Percentiles rank a stretch among this genome's conserved stretches.
phyloP scores from a whole-genome alignment of 2,888 invertebrate species.

The Prosapia bicincta region DNA sequence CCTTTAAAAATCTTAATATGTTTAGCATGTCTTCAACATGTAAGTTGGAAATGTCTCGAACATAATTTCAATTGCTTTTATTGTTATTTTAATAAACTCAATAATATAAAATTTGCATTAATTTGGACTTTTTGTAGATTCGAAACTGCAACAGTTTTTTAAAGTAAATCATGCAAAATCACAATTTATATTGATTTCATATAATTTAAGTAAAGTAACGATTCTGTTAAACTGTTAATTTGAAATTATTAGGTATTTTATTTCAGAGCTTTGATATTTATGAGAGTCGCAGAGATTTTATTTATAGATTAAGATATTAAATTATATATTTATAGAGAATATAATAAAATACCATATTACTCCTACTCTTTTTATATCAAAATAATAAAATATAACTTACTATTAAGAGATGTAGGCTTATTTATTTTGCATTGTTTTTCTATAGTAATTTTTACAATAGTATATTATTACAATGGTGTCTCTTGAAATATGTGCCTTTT shows the following conservation, averaged over 20 bases:
- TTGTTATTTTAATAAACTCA: too few relatives aligned
- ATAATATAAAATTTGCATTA: too few relatives aligned
- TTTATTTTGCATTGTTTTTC: neutral
- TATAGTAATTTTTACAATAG: neutral
- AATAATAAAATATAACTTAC: neutral
- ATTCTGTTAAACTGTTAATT: too few relatives aligned
- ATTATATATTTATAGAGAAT: neutral
- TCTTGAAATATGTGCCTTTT: constrained; percentile 17
- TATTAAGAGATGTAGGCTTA: neutral
- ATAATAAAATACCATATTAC: neutral
- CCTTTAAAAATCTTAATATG: too few relatives aligned
- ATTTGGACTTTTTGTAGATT: too few relatives aligned
- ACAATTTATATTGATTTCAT: too few relatives aligned
- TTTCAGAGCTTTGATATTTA: neutral
- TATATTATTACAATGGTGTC: neutral
- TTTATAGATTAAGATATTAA: neutral
- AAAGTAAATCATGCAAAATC: too few relatives aligned
- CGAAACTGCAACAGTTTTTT: too few relatives aligned
- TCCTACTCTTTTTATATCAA: neutral
- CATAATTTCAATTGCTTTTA: too few relatives aligned
- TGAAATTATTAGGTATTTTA: neutral
- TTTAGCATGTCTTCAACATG: too few relatives aligned
- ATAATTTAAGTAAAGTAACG: too few relatives aligned
- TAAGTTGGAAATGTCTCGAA: too few relatives aligned
- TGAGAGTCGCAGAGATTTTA: neutral